Conservation (phyloP, 2,113 vertebrate species). For the Orcinus orca region DNA sequence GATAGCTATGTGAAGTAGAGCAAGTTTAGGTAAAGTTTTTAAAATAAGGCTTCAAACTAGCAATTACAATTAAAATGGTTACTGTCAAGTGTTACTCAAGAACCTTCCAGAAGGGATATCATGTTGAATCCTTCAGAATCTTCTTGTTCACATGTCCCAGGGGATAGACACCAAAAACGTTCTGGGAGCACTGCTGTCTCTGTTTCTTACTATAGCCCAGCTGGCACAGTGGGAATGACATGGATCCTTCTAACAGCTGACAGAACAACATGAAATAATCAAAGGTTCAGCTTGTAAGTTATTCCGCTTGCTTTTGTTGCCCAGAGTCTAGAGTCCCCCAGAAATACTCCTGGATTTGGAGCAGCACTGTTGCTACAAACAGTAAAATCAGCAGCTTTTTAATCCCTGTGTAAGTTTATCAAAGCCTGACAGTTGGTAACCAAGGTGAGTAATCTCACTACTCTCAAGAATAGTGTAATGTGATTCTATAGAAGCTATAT, state of each 20-base stretch:
- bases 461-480: neutral
- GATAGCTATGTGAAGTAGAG: neutral
- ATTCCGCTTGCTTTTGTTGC: constrained; percentile 18
- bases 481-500: neutral
- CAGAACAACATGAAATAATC: neutral
- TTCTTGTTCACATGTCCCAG: neutral
- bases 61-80: neutral
- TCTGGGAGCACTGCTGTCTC: neutral
- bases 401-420: neutral
- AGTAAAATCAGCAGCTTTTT: neutral
- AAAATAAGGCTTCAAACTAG: neutral
- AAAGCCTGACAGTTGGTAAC: neutral
- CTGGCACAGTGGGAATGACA: neutral
- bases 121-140: neutral
- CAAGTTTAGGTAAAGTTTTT: neutral
- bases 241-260: neutral
- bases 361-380: neutral
- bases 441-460: neutral
- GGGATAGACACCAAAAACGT: neutral
- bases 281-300: neutral
- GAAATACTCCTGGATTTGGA: neutral
- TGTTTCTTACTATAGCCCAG: neutral
- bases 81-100: neutral
- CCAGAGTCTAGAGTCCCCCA: neutral
- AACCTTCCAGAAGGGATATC: neutral